A percentile compares a stretch with the other conserved stretches of the same genome.
These are phyloP conservation scores for Rhyacichthys aspro DNA, from an alignment of 2,797 vertebrate genomes.

Conservation along the genomic window DNA sequence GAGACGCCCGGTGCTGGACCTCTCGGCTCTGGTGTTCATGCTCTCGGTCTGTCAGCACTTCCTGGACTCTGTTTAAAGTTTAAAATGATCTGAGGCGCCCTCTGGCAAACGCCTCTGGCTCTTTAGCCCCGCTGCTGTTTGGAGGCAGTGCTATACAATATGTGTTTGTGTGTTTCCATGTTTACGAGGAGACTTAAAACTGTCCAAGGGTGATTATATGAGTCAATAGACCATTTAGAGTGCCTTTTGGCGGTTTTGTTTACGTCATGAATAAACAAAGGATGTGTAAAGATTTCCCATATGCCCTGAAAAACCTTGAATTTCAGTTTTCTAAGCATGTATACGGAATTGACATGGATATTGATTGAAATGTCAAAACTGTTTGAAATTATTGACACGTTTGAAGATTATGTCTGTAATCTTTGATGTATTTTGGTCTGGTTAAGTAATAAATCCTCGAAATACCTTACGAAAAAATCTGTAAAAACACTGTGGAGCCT, in stretches of 20 bases:
- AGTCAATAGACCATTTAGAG: background rate
- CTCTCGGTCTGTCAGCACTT: slow-evolving; percentile 55
- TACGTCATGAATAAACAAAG: background rate
- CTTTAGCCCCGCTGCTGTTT: slow-evolving; percentile 30
- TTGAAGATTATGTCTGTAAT: no score
- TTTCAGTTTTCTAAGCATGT: background rate
- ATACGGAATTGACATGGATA: background rate
- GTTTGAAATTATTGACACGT: no score
- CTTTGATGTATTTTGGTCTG: no score
- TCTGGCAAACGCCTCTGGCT: slow-evolving; percentile 49
- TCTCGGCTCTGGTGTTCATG: slow-evolving; percentile 36
- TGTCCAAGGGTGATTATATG: slow-evolving; percentile 28
- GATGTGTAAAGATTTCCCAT: background rate
- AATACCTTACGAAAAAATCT: background rate
- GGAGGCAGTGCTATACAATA: slow-evolving; percentile 10
- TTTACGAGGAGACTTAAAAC: slow-evolving; percentile 17
- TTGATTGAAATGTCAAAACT: no score
- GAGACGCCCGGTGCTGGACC: slow-evolving; percentile 46
- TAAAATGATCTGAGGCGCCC: slow-evolving; percentile 58
- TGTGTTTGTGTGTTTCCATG: slow-evolving; percentile 21
- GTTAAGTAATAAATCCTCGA: no score
- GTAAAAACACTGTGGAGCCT: no score
- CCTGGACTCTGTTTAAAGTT: slow-evolving; percentile 52
- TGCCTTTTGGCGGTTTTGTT: background rate
- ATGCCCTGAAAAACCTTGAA: background rate